Evolutionary conservation across 1,140 invertebrate species (phyloP), one percentile per base, ranked within the genome.

Genomic region (Zaprionus nigranus): DNA sequence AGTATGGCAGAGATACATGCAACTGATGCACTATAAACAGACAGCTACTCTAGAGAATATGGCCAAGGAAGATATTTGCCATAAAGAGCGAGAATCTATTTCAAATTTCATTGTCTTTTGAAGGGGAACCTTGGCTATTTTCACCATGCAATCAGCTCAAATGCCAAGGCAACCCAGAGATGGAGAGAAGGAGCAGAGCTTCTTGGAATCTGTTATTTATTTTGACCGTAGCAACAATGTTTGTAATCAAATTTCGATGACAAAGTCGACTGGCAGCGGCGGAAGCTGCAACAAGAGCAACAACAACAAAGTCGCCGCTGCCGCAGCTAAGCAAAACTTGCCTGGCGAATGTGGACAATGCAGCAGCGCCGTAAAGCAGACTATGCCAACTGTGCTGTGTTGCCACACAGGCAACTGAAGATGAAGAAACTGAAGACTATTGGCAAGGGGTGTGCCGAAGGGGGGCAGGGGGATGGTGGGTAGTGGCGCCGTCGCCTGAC

Each of bases 401-500:
- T 24, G 30, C n/a, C n/a, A n/a, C n/a, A n/a, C n/a, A n/a, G n/a
- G 56, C 15, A 36, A 58, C 28, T 34, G 30, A 58, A 36, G 30
- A 58, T 24, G 56, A 56, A 26, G 53, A 56, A 56, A 56, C 46
- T 51, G 46, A 22, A 22, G 24, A 5, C 20, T 7, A 28, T 5
- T 17, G 56, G 6, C 6, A 43, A n/a, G 40, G n/a, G 40, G 7
- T 9, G 15, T 5, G 9, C 24, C 11, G 3, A 4, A n/a, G n/a
- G 3, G 51, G 24, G 6, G 62, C 51, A 9, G 24, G 13, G 3
- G 15, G 15, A 26, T 26, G 24, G 24, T 26, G 15, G 38, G 15
- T 6, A n/a, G 15, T 6, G 38, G 5, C 13, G 15, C 54, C 70
- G 61, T 75, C 69, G 82, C 64, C 77, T 77, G 79, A 81, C 84